Base-by-base conservation (phyloP, 2,888 invertebrate species). In the Lypha dubia region DNA sequence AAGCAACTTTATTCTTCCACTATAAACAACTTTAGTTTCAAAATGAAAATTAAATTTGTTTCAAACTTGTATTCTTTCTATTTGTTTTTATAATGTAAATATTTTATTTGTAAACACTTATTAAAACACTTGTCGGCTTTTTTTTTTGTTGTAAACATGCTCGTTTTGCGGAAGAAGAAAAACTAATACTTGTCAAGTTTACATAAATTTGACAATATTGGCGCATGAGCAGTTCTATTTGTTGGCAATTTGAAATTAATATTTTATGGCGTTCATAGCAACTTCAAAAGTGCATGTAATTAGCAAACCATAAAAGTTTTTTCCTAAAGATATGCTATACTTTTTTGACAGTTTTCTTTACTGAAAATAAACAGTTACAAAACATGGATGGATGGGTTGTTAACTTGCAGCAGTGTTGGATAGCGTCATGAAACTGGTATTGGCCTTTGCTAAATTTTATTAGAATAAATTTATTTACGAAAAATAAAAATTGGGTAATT, bases 111-210 rank as follows among this genome's bases (percentile, higher is more conserved):
- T 60, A 70, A 74, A 67, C 46, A 65, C 44, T 79, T 56, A 62
- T 60, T 65, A 67, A 56, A 67, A 76, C 77, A 84, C 74, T 70
- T 84, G 81, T 79, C 81, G 68, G 71, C 62, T 49, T 58, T 68
- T 41, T 74, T n/a, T n/a, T n/a, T n/a, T n/a, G n/a, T n/a, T 60
- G 17, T n/a, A 56, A 65, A 79, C 77, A 84, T 63, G 53, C 67
- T 83, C 56, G 71, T 68, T 4, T 53, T 63, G 22, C n/a, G 70
- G 17, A n/a, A 28, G 20, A 58, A 38, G 11, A 58, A 58, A 38
- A n/a, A 58, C 41, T 32, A n/a, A n/a, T n/a, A 41, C 17, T 38
- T 84, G 73, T 76, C 76, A 80, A 24, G 22, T 70, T 81, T 38
- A 38, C 41, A 63, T 24, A 49, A 71, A 62, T 68, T 81, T 81